Percentiles rank a stretch among this genome's conserved stretches.
Evolutionary conservation across 2,888 invertebrate genomes (phyloP).

Genomic region (Dryomyza anilis): DNA sequence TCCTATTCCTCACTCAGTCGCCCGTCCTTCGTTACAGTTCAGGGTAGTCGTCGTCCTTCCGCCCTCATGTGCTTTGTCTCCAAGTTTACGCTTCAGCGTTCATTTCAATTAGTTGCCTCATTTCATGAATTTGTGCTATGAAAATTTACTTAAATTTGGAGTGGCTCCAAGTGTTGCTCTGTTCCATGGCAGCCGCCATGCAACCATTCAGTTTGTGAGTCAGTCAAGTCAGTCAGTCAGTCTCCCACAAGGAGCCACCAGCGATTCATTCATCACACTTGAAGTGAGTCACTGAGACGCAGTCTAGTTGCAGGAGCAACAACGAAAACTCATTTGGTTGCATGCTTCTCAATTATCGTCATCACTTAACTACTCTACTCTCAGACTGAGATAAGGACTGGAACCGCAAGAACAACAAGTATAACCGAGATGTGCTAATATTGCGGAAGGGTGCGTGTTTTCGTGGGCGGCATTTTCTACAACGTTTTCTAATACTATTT

Average conservation of each 20-base stretch:
- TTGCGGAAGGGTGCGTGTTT: too few relatives aligned
- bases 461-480: too few relatives aligned
- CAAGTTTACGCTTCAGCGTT: constrained; percentile 25
- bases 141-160: constrained; percentile 24
- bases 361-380: neutral
- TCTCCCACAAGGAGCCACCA: too few relatives aligned
- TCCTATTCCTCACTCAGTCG: neutral
- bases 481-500: too few relatives aligned
- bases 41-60: neutral
- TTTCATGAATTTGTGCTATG: constrained; percentile 19
- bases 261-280: constrained; percentile 18
- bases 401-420: too few relatives aligned
- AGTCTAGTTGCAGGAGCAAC: constrained; percentile 6
- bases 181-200: neutral
- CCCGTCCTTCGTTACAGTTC: neutral
- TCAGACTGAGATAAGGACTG: neutral
- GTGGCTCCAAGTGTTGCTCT: constrained; percentile 11
- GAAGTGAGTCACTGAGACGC: neutral
- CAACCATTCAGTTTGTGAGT: too few relatives aligned
- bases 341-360: constrained; percentile 10
- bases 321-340: constrained; percentile 7
- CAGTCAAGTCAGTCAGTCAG: too few relatives aligned
- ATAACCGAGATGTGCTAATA: too few relatives aligned
- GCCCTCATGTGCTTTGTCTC: constrained; percentile 2
- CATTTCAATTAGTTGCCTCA: constrained; percentile 29